These are phyloP conservation scores for Philaenus spumarius DNA, from an alignment of 1,140 invertebrate species.

Conservation along the genomic window DNA sequence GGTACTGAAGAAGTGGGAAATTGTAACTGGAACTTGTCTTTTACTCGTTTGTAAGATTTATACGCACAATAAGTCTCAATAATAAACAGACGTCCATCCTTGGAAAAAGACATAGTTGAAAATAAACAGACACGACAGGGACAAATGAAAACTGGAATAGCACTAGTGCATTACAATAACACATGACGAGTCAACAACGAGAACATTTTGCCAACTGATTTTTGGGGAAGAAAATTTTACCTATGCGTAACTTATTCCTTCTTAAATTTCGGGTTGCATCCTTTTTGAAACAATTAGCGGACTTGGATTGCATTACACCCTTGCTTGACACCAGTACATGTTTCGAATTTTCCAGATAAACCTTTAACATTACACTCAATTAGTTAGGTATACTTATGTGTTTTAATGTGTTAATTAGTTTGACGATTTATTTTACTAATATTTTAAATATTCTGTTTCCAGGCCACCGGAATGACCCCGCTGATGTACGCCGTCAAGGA, in stretches of 20 bases:
- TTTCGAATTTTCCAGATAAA: too few species aligned
- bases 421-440: too few species aligned
- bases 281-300: background rate
- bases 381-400: background rate
- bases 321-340: too few species aligned
- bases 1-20: background rate
- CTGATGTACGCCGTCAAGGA: constrained; percentile 94
- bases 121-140: background rate
- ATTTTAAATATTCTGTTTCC: constrained; percentile 31
- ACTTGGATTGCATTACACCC: too few species aligned
- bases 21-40: background rate
- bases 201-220: background rate
- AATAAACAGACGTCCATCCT: background rate
- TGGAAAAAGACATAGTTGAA: too few species aligned
- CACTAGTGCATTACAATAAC: background rate
- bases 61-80: background rate
- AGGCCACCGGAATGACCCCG: constrained; percentile 88
- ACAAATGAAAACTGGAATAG: background rate
- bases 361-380: too few species aligned
- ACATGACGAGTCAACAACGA: background rate
- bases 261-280: background rate
- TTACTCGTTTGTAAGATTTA: background rate
- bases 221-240: background rate
- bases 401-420: background rate
- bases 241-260: background rate